phyloP scores from a whole-genome alignment of 2,888 invertebrate species.

The Camponotus fellah region DNA sequence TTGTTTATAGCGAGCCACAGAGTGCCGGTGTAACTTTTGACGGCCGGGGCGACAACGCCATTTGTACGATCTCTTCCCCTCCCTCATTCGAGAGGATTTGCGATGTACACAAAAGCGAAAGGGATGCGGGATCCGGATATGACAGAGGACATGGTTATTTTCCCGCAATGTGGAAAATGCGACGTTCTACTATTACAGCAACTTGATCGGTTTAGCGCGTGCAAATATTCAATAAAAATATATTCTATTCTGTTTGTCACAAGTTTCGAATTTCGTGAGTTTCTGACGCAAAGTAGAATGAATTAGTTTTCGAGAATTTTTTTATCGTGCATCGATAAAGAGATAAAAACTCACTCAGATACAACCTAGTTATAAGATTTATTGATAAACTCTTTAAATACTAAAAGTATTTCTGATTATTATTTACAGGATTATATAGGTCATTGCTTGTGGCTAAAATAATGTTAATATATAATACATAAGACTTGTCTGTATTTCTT shows the following conservation, averaged over 20 bases:
- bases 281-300: not conserved
- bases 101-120: conserved; percentile 30
- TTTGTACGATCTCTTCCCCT: conserved; percentile 23
- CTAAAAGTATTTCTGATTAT: not conserved
- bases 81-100: not conserved
- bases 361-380: not conserved
- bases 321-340: not conserved
- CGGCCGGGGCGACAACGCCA: conserved; percentile 28
- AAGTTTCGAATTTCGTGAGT: conserved; percentile 19
- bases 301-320: conserved; percentile 2
- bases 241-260: conserved; percentile 27
- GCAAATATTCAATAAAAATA: conserved; percentile 49
- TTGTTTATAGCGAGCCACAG: conserved; percentile 40
- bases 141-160: conserved; percentile 50
- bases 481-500: not conserved
- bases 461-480: not conserved
- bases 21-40: conserved; percentile 42
- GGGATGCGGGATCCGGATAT: conserved; percentile 31
- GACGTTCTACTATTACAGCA: not conserved
- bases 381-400: not conserved
- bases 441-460: not conserved
- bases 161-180: conserved; percentile 54
- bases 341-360: not conserved
- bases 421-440: not conserved
- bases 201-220: conserved; percentile 1